Percentiles rank a stretch among this genome's conserved stretches.
These are phyloP conservation scores for Eudasyphora cyanicolor DNA, from an alignment of 2,888 invertebrate species.

Conservation along the genomic window DNA sequence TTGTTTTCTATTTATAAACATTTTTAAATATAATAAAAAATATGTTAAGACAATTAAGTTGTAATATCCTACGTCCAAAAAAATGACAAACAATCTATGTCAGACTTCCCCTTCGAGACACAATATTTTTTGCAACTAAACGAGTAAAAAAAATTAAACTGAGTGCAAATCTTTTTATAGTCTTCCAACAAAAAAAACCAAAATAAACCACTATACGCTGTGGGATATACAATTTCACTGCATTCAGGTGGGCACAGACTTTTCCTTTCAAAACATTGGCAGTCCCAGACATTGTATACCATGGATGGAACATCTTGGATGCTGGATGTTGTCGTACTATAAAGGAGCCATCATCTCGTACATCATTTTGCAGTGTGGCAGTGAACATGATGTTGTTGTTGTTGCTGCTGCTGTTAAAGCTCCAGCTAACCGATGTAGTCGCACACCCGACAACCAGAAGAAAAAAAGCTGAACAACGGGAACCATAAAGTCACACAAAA, in stretches of 20 bases:
- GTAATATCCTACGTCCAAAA: not conserved
- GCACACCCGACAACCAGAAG: not conserved
- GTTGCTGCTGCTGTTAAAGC: not conserved
- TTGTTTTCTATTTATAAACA: no score
- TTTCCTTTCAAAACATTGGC: not conserved
- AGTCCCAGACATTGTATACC: not conserved
- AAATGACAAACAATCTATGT: not conserved
- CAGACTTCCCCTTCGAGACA: no score
- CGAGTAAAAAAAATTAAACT: not conserved
- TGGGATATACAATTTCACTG: constrained; percentile 1
- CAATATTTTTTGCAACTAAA: no score
- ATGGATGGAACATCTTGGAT: not conserved
- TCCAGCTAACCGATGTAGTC: not conserved
- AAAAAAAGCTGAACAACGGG: constrained; percentile 6
- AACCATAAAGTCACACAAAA: not conserved
- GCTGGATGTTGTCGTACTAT: not conserved
- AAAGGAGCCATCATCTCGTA: not conserved
- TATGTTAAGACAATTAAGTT: not conserved
- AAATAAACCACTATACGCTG: not conserved
- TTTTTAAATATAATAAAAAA: no score
- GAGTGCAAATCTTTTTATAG: not conserved
- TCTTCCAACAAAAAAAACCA: not conserved
- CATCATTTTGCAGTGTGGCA: not conserved
- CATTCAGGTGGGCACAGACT: not conserved
- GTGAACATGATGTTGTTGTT: constrained; percentile 1